These are phyloP conservation scores for Deladenus siricidicola DNA, from an alignment of 2,888 invertebrate species.

Conservation along the genomic window DNA sequence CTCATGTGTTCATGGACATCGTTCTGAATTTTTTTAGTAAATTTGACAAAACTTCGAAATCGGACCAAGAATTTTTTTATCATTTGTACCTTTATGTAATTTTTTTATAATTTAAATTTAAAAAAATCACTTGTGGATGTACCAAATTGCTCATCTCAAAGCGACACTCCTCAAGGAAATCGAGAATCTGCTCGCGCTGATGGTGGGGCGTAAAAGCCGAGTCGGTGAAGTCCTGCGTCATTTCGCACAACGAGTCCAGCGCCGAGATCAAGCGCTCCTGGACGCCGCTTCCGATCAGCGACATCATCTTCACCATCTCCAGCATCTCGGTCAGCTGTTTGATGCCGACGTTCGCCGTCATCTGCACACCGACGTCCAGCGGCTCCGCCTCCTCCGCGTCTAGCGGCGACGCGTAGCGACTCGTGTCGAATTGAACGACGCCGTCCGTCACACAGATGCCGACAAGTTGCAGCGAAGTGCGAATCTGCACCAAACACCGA, in stretches of 20 bases:
- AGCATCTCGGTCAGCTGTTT: slow-evolving; percentile 65
- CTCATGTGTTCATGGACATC: slow-evolving; percentile 23
- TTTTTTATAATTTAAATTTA: no score
- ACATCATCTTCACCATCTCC: slow-evolving; percentile 75
- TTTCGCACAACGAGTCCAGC: slow-evolving; percentile 81
- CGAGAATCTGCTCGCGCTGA: slow-evolving; percentile 85
- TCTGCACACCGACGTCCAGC: slow-evolving; percentile 55
- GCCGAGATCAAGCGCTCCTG: slow-evolving; percentile 76
- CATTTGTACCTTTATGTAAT: no score
- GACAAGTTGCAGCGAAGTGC: slow-evolving; percentile 89
- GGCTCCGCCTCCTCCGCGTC: slow-evolving; percentile 33
- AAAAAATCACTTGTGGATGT: slow-evolving; percentile 55
- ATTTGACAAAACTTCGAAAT: background rate
- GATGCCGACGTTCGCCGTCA: slow-evolving; percentile 69
- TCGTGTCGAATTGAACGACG: slow-evolving; percentile 60
- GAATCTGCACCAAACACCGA: slow-evolving; percentile 68
- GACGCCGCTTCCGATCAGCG: slow-evolving; percentile 61
- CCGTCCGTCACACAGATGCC: slow-evolving; percentile 95
- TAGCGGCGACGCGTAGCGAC: slow-evolving; percentile 32
- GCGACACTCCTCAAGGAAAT: slow-evolving; percentile 75
- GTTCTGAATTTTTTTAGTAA: no score
- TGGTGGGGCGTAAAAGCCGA: slow-evolving; percentile 96
- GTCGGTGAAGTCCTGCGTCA: slow-evolving; percentile 93
- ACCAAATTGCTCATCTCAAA: slow-evolving; percentile 83
- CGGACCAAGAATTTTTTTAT: no score